A percentile compares a stretch with the other conserved stretches of the same genome.
These are phyloP conservation scores for Macrotis lagotis DNA, from an alignment of 2,113 vertebrate species.

Conservation along the genomic window DNA sequence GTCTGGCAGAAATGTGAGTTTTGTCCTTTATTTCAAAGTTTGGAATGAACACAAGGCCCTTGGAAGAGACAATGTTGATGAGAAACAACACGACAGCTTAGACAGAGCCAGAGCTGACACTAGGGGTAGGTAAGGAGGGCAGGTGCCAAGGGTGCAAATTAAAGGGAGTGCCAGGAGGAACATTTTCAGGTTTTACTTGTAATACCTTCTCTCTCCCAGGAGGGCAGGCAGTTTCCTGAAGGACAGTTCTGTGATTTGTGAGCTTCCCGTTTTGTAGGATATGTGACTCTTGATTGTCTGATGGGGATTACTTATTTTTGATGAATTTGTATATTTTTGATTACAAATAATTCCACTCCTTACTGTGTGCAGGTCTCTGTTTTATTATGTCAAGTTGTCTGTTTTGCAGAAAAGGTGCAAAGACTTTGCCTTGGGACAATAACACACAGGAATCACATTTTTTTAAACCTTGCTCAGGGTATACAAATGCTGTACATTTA, in stretches of 20 bases:
- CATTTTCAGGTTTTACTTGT: background rate
- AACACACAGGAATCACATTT: background rate
- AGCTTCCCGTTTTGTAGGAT: background rate
- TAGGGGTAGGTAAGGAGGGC: background rate
- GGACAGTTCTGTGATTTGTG: background rate
- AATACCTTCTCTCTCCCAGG: background rate
- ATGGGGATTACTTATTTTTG: background rate
- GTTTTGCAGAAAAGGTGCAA: background rate
- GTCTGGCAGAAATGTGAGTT: constrained; percentile 58
- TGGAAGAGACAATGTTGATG: background rate
- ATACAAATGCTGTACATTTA: background rate
- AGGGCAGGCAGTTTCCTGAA: background rate
- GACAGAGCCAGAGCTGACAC: background rate
- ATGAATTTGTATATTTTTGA: background rate
- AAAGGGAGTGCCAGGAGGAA: background rate
- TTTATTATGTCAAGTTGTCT: background rate
- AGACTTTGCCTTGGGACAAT: background rate
- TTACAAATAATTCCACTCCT: background rate
- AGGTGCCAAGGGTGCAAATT: background rate
- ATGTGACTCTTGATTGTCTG: background rate
- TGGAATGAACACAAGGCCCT: constrained; percentile 16
- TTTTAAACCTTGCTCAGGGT: background rate
- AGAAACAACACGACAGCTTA: background rate
- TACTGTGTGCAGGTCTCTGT: background rate
- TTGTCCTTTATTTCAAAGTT: constrained; percentile 33